These are phyloP conservation scores for Gymnocheta viridis DNA, from an alignment of 2,888 invertebrate genomes.

Conservation along the genomic window DNA sequence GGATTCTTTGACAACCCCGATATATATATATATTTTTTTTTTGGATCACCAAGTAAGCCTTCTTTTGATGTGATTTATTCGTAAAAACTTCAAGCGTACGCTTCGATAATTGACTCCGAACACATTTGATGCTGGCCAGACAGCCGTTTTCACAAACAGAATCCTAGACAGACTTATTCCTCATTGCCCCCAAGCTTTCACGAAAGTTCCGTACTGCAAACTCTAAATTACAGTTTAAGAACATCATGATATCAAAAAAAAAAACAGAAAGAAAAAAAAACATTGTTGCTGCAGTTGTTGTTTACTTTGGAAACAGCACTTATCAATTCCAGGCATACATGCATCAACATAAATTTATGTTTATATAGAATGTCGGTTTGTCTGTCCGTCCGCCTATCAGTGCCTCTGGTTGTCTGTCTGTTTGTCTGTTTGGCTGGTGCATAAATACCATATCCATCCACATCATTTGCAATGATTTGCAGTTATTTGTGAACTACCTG, in stretches of 20 bases:
- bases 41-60: too few species aligned
- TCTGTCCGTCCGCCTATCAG: slow-evolving; percentile 10
- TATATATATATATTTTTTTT: too few species aligned
- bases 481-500: slow-evolving; percentile 81
- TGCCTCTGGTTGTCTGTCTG: slow-evolving; percentile 9
- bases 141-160: too few species aligned
- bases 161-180: too few species aligned
- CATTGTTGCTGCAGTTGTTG: slow-evolving; percentile 43
- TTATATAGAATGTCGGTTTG: slow-evolving; percentile 31
- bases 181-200: too few species aligned
- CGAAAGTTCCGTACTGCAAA: slow-evolving; percentile 25
- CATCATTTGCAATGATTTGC: slow-evolving; percentile 77
- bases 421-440: slow-evolving; percentile 16
- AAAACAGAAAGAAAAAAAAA: slow-evolving; percentile 16
- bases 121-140: too few species aligned
- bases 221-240: slow-evolving; percentile 54
- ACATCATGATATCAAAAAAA: slow-evolving; percentile 7
- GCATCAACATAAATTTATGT: slow-evolving; percentile 59
- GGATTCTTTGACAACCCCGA: too few species aligned
- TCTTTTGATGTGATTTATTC: too few species aligned
- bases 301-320: slow-evolving; percentile 65
- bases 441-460: slow-evolving; percentile 67
- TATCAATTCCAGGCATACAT: slow-evolving; percentile 77
- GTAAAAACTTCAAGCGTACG: too few species aligned
- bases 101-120: too few species aligned